Conservation (phyloP, 2,113 vertebrate species). For the Glareola pratincola region DNA sequence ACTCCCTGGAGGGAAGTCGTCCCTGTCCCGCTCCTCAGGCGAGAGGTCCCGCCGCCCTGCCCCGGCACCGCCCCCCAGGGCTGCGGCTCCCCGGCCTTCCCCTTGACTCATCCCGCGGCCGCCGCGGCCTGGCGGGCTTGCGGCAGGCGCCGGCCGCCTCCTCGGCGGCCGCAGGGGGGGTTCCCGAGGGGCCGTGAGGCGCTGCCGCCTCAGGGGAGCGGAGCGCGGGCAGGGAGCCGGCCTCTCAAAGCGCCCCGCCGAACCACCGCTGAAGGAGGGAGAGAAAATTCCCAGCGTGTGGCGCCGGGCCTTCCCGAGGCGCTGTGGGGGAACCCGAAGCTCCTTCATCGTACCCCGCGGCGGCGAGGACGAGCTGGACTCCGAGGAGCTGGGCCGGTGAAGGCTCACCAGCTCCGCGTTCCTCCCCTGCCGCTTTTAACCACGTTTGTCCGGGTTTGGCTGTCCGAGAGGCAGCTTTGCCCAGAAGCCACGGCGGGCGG, state of each 20-base stretch:
- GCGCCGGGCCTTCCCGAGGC: background rate
- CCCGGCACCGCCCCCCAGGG: too few relatives aligned
- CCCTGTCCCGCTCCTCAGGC: fast-evolving
- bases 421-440: fast-evolving
- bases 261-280: fast-evolving
- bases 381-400: background rate
- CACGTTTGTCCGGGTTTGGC: fast-evolving
- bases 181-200: background rate
- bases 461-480: fast-evolving
- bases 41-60: background rate
- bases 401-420: fast-evolving
- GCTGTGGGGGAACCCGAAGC: too few relatives aligned
- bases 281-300: background rate
- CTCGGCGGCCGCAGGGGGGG: background rate
- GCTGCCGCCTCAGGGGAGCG: background rate
- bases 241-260: fast-evolving
- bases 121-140: too few relatives aligned
- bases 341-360: fast-evolving
- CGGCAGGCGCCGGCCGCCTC: background rate
- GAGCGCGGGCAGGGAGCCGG: background rate
- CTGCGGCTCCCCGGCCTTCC: background rate
- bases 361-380: too few relatives aligned
- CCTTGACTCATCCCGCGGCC: background rate
- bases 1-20: too few relatives aligned
- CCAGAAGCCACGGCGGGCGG: background rate